Percentiles rank a stretch among this genome's conserved stretches.
Evolutionary conservation across 2,888 invertebrate species (phyloP).

Genomic region (Tupiocoris notatus): DNA sequence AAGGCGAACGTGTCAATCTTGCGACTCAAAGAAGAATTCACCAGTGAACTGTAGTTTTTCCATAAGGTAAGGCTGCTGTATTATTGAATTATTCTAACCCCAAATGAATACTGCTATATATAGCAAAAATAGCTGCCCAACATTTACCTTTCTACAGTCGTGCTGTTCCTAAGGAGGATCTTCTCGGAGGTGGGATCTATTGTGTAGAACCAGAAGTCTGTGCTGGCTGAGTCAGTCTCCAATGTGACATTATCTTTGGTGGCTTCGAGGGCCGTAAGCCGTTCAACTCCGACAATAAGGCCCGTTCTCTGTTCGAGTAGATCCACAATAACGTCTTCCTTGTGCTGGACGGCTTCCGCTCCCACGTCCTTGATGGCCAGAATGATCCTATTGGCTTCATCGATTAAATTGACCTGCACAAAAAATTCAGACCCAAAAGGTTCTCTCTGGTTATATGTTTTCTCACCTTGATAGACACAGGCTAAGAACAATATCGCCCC

Average conservation of each 20-base stretch:
- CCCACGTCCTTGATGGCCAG: slow-evolving; percentile 72
- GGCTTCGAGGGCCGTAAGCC: slow-evolving; percentile 73
- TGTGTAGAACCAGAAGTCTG: slow-evolving; percentile 85
- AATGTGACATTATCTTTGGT: slow-evolving; percentile 73
- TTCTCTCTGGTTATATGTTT: no score
- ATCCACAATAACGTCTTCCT: slow-evolving; percentile 60
- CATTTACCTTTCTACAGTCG: slow-evolving; percentile 65
- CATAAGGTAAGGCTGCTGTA: no score
- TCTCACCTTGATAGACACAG: no score
- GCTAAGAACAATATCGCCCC: no score
- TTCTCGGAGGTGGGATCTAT: slow-evolving; percentile 75
- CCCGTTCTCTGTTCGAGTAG: slow-evolving; percentile 72
- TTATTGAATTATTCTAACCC: no score
- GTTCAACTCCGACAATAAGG: slow-evolving; percentile 76
- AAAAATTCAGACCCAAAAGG: no score
- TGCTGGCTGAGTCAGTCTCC: slow-evolving; percentile 68
- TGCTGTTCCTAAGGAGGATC: slow-evolving; percentile 71
- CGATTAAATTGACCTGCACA: slow-evolving; percentile 70
- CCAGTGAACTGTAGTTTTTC: no score
- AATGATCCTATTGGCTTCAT: slow-evolving; percentile 73
- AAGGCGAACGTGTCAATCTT: no score
- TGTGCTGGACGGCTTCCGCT: slow-evolving; percentile 66
- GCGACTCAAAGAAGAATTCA: no score
- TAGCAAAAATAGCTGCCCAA: no score
- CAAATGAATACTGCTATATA: no score